These are phyloP conservation scores for Charaxes varanes DNA, from an alignment of 1,140 invertebrate species.

Conservation along the genomic window DNA sequence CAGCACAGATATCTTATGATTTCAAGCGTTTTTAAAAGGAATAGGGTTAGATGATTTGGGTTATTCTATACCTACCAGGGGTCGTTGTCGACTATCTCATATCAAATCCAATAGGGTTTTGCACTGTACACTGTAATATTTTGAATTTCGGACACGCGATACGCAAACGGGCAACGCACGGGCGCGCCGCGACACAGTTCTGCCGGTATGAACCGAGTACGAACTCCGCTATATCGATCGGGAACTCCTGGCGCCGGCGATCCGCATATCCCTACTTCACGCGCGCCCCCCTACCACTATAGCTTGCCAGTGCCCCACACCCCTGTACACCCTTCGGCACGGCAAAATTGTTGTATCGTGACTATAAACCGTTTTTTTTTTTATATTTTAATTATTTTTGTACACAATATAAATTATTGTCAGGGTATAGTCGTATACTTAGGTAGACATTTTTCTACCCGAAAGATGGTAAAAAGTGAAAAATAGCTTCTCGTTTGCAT, in stretches of 20 bases:
- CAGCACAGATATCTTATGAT: no score
- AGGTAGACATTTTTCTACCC: no score
- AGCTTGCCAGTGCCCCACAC: no score
- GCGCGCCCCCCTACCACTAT: slow-evolving; percentile 53
- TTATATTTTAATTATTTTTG: no score
- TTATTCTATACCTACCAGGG: slow-evolving; percentile 40
- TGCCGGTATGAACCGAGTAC: slow-evolving; percentile 34
- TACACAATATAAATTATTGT: no score
- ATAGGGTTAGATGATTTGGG: background rate
- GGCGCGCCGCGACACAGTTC: slow-evolving; percentile 44
- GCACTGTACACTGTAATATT: slow-evolving; percentile 41
- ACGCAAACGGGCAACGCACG: slow-evolving; percentile 27
- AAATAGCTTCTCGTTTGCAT: no score
- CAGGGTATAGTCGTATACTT: no score
- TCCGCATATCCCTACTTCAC: slow-evolving; percentile 66
- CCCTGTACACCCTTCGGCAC: no score
- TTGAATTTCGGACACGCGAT: slow-evolving; percentile 29
- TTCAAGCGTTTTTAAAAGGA: no score
- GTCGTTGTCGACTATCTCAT: slow-evolving; percentile 52
- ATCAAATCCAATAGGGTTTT: slow-evolving; percentile 39
- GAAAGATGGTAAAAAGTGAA: no score
- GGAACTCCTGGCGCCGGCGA: slow-evolving; percentile 57
- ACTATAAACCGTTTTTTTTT: no score
- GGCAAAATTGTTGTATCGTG: no score
- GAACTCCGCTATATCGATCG: slow-evolving; percentile 51